Conservation (phyloP, 2,888 invertebrate species). For the Chalcis sispes region DNA sequence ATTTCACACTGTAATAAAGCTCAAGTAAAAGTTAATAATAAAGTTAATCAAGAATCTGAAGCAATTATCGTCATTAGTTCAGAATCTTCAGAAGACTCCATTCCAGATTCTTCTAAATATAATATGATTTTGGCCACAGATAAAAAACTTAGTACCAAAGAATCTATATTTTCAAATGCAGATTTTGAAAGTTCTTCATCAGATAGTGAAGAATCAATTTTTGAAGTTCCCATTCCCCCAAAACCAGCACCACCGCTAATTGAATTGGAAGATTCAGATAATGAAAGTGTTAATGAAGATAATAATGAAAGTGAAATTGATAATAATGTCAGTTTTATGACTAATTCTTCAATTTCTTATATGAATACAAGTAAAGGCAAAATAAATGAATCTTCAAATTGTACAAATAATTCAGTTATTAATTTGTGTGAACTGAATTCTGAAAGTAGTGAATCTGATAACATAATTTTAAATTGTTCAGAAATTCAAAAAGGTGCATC, state of each 20-base stretch:
- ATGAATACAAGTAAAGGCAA: neutral
- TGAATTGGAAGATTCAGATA: constrained; percentile 67
- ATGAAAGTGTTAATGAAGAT: neutral
- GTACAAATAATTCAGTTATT: constrained; percentile 11
- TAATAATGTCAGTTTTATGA: constrained; percentile 21
- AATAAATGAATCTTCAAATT: neutral
- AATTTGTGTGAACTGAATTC: constrained; percentile 29
- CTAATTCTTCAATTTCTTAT: neutral
- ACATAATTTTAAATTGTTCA: constrained; percentile 67
- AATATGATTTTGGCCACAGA: constrained; percentile 47
- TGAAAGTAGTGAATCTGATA: constrained; percentile 36
- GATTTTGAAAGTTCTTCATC: constrained; percentile 57
- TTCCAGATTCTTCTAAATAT: constrained; percentile 56
- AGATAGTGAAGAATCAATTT: constrained; percentile 67
- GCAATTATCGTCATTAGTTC: constrained; percentile 51
- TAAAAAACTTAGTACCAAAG: constrained; percentile 37
- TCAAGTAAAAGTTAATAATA: neutral
- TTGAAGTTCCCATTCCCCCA: constrained; percentile 72
- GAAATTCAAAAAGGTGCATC: constrained; percentile 60
- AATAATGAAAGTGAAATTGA: constrained; percentile 32
- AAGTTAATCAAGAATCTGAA: neutral
- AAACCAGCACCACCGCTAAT: constrained; percentile 70
- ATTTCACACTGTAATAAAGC: neutral
- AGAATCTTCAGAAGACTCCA: constrained; percentile 49
- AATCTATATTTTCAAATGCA: neutral